These are phyloP conservation scores for Podarcis siculus DNA, from an alignment of 2,797 vertebrate species.

Conservation along the genomic window DNA sequence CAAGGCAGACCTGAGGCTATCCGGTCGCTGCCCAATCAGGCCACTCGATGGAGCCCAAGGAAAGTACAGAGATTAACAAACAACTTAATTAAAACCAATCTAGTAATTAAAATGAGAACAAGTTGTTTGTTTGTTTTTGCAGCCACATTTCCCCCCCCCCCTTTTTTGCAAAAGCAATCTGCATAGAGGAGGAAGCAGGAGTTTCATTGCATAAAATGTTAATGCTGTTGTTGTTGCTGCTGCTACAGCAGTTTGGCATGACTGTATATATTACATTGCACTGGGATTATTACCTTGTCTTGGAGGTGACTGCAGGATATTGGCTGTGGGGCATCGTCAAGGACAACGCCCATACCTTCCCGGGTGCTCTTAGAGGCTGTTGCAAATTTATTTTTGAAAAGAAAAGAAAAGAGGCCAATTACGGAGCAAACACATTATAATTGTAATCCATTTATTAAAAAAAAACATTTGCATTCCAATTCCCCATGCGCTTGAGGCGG, in stretches of 20 bases:
- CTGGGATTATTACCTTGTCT: neutral
- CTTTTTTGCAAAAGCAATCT: neutral
- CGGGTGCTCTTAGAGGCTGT: neutral
- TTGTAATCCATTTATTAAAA: neutral
- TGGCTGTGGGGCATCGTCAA: neutral
- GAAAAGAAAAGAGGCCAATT: neutral
- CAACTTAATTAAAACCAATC: slow-evolving; percentile 29
- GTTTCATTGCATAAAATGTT: neutral
- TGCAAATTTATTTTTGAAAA: neutral
- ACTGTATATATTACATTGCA: neutral
- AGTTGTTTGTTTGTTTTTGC: no score
- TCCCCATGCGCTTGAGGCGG: neutral
- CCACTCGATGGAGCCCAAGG: neutral
- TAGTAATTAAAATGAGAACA: neutral
- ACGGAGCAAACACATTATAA: neutral
- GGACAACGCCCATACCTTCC: neutral
- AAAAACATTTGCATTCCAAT: neutral
- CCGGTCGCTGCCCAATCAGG: neutral
- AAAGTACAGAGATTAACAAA: slow-evolving; percentile 17
- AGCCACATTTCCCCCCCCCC: no score
- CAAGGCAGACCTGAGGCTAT: neutral
- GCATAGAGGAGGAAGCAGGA: neutral
- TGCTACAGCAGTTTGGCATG: neutral
- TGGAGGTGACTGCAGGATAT: neutral
- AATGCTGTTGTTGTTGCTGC: neutral